Percentiles rank a stretch among this genome's conserved stretches.
These are phyloP conservation scores for Collichthys lucidus DNA, from an alignment of 2,113 vertebrate species.

Conservation along the genomic window DNA sequence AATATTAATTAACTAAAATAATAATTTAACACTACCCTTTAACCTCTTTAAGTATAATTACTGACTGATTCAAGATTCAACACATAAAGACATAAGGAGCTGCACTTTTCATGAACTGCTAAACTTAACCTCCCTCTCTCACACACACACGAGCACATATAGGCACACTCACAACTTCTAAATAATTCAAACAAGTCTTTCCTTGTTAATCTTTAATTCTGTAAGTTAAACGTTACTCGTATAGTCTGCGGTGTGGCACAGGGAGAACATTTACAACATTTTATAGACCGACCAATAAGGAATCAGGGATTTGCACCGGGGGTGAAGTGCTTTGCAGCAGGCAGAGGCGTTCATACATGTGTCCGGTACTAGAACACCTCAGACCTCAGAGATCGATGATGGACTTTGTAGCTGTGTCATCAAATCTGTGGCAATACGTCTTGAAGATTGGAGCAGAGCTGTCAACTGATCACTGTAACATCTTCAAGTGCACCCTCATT, in stretches of 20 bases:
- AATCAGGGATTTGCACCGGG: too few species aligned
- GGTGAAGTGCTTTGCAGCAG: too few species aligned
- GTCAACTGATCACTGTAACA: too few species aligned
- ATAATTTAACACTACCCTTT: not conserved
- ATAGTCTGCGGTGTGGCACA: not conserved
- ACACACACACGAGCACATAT: not conserved
- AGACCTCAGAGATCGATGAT: too few species aligned
- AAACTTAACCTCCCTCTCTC: not conserved
- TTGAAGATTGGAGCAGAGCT: too few species aligned
- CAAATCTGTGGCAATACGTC: too few species aligned
- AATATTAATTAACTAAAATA: not conserved
- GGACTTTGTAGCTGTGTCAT: too few species aligned
- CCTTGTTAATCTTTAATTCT: constrained; percentile 1
- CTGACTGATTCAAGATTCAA: not conserved
- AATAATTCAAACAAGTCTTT: not conserved
- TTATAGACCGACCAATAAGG: too few species aligned
- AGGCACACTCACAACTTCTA: not conserved
- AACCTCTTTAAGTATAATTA: not conserved
- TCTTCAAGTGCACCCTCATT: too few species aligned
- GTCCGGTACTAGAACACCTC: too few species aligned
- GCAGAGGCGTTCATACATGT: too few species aligned
- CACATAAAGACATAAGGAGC: not conserved
- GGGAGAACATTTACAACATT: not conserved
- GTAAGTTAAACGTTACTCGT: constrained; percentile 15
- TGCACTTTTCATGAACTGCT: not conserved